phyloP scores from a whole-genome alignment of 2,888 invertebrate genomes.

The Agrypnus murinus region DNA sequence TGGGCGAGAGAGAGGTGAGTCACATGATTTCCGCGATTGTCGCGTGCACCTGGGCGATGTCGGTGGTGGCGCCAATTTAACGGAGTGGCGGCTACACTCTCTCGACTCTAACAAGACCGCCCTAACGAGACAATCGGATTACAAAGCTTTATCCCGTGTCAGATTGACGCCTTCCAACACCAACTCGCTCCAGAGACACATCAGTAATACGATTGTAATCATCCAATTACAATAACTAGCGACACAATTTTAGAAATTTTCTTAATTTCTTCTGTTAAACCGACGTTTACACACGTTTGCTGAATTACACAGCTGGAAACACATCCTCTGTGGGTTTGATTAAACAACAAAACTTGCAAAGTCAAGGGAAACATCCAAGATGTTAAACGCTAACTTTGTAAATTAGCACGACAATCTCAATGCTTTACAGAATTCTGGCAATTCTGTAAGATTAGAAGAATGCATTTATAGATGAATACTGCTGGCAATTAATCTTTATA shows the following conservation, averaged over 20 bases:
- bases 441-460: too few relatives aligned
- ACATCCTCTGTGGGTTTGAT: background rate
- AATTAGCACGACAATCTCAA: slow-evolving; percentile 10
- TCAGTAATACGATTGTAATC: slow-evolving; percentile 65
- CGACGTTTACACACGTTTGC: too few relatives aligned
- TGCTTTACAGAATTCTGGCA: too few relatives aligned
- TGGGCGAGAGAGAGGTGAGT: slow-evolving; percentile 47
- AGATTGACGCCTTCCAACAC: slow-evolving; percentile 66
- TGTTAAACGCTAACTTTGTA: slow-evolving; percentile 9
- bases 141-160: slow-evolving; percentile 68
- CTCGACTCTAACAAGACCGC: slow-evolving; percentile 67
- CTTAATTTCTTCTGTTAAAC: slow-evolving; percentile 37
- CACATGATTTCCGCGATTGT: slow-evolving; percentile 60
- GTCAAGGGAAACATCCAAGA: background rate
- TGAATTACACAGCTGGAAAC: too few relatives aligned
- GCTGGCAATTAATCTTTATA: too few relatives aligned
- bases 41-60: slow-evolving; percentile 63
- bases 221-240: slow-evolving; percentile 62
- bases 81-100: slow-evolving; percentile 58
- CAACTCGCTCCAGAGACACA: slow-evolving; percentile 57
- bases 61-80: slow-evolving; percentile 65
- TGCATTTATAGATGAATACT: too few relatives aligned
- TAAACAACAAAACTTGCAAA: too few relatives aligned
- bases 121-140: slow-evolving; percentile 71
- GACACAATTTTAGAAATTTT: slow-evolving; percentile 31